Evolutionary conservation across 2,113 vertebrate species (phyloP).

Genomic region (Agelaius tricolor): DNA sequence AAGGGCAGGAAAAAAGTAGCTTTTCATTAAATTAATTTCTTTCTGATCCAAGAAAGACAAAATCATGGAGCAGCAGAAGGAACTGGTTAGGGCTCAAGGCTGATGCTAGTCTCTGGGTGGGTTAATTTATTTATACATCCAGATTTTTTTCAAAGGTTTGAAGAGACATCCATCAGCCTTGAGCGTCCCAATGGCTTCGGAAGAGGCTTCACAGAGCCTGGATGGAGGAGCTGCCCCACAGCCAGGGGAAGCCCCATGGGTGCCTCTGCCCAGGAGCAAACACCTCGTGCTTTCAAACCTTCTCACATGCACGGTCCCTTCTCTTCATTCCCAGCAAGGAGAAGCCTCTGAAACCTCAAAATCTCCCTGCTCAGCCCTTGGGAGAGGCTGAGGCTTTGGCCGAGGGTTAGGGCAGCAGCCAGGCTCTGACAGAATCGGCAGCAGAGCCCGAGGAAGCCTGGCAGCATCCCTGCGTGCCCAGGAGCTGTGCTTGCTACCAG

Average conservation of each 20-base stretch:
- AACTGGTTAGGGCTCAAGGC: neutral
- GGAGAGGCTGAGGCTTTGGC: neutral
- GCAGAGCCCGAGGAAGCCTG: accelerated
- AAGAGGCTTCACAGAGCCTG: neutral
- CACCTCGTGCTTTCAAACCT: accelerated
- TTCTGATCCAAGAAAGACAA: neutral
- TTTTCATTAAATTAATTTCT: neutral
- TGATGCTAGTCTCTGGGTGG: neutral
- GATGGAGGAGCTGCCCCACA: neutral
- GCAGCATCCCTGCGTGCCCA: neutral
- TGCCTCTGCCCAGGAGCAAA: neutral
- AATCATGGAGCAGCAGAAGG: neutral
- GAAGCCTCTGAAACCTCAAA: neutral
- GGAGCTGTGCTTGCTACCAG: neutral
- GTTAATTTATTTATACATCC: neutral
- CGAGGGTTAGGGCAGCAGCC: neutral
- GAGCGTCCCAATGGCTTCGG: neutral
- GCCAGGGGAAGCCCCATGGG: neutral
- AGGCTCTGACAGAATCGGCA: accelerated
- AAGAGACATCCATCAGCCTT: neutral
- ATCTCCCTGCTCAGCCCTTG: neutral
- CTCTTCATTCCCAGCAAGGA: neutral
- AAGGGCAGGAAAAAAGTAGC: neutral
- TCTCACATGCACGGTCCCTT: neutral
- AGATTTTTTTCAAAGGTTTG: neutral